phyloP scores from a whole-genome alignment of 2,888 invertebrate genomes.

The Trichopoda pennipes region DNA sequence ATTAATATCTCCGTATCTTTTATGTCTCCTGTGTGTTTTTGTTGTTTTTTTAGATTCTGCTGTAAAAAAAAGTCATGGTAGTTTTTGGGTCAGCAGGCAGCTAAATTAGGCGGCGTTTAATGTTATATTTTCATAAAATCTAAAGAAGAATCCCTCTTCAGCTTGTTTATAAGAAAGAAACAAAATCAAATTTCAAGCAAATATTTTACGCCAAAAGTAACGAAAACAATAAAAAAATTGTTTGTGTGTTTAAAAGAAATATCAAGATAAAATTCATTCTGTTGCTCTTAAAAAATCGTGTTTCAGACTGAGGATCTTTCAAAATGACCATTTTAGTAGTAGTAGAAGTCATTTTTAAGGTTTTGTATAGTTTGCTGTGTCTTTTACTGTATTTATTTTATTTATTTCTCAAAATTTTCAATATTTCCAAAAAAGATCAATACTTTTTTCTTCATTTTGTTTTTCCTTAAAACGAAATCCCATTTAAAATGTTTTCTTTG shows the following conservation, averaged over 20 bases:
- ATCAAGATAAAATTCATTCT: constrained; percentile 33
- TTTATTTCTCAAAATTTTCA: constrained; percentile 34
- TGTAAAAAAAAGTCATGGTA: constrained; percentile 54
- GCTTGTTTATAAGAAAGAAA: neutral
- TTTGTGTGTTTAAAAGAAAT: neutral
- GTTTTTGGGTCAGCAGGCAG: constrained; percentile 42
- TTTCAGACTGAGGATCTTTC: neutral
- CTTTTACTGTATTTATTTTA: constrained; percentile 10
- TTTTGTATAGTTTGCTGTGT: constrained; percentile 1
- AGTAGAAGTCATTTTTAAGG: constrained; percentile 28
- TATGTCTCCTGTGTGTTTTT: constrained; percentile 15
- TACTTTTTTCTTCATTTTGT: constrained; percentile 19
- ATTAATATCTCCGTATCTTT: constrained; percentile 27
- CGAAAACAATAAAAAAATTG: neutral
- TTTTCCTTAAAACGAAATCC: constrained; percentile 41
- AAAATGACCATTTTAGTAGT: constrained; percentile 55
- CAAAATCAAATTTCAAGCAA: constrained; percentile 27
- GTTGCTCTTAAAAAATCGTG: neutral
- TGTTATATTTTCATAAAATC: constrained; percentile 38
- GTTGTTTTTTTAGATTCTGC: constrained; percentile 22
- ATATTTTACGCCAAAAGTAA: constrained; percentile 45
- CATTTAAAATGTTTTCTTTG: constrained; percentile 40
- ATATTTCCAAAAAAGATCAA: constrained; percentile 55
- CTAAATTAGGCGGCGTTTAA: constrained; percentile 42
- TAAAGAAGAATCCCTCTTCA: neutral